Evolutionary conservation across 2,888 invertebrate genomes (phyloP).

Genomic region (Boloria selene): DNA sequence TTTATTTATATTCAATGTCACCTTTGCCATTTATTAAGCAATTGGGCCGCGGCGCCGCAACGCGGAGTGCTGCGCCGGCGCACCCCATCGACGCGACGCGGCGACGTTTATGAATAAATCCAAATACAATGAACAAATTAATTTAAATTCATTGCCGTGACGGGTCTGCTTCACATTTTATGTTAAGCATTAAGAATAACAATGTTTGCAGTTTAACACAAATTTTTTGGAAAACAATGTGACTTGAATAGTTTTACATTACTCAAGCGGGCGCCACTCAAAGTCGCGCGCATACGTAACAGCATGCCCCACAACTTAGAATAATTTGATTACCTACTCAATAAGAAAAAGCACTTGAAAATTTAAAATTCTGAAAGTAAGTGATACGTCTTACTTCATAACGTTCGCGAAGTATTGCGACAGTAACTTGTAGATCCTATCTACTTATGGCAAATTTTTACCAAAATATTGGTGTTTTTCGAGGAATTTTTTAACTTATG

Average conservation of each 20-base stretch:
- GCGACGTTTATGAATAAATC: slow-evolving; percentile 45
- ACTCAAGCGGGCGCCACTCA: slow-evolving; percentile 2
- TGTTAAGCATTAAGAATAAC: slow-evolving; percentile 32
- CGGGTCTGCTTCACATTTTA: slow-evolving; percentile 48
- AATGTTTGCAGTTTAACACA: slow-evolving; percentile 42
- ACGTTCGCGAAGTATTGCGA: slow-evolving; percentile 70
- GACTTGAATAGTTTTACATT: slow-evolving; percentile 14
- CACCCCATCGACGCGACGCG: slow-evolving; percentile 8
- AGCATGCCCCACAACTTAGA: too few relatives aligned
- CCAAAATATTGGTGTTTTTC: slow-evolving; percentile 62
- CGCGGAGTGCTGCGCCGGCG: slow-evolving; percentile 22
- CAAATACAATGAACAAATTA: slow-evolving; percentile 46
- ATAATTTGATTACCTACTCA: too few relatives aligned
- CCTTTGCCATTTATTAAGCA: slow-evolving; percentile 44
- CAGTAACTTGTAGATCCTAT: slow-evolving; percentile 63
- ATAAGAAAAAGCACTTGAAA: too few relatives aligned
- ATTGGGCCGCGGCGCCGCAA: slow-evolving; percentile 44
- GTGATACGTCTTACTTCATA: slow-evolving; percentile 56
- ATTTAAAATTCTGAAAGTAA: slow-evolving; percentile 34
- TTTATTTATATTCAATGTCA: slow-evolving; percentile 40
- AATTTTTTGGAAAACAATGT: slow-evolving; percentile 44
- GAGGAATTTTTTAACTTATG: slow-evolving; percentile 51
- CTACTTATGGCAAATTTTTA: slow-evolving; percentile 43
- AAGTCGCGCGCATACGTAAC: background rate
- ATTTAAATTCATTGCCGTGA: slow-evolving; percentile 50